A percentile compares a stretch with the other conserved stretches of the same genome.
Evolutionary conservation across 2,113 vertebrate species (phyloP).

Genomic region (Semicossyphus pulcher): DNA sequence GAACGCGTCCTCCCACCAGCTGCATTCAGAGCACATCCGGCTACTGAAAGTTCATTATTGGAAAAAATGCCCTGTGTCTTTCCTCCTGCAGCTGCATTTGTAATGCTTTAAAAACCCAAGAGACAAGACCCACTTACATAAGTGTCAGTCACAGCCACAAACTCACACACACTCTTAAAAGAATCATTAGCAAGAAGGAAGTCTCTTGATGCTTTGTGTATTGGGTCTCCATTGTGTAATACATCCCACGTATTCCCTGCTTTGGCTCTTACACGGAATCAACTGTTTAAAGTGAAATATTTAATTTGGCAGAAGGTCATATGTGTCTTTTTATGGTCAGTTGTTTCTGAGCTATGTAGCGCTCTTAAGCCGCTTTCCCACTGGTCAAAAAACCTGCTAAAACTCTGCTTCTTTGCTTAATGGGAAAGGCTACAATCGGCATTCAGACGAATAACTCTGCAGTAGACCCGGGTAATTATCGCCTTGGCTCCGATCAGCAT

Average conservation of each 20-base stretch:
- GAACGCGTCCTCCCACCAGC: conserved; percentile 63
- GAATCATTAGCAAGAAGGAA: conserved; percentile 14
- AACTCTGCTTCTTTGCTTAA: too few species aligned
- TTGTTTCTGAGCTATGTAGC: background rate
- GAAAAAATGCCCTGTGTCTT: conserved; percentile 30
- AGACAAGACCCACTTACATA: conserved; percentile 47
- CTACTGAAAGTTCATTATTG: conserved; percentile 68
- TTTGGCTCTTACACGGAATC: background rate
- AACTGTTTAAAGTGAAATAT: conserved; percentile 13
- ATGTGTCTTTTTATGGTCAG: background rate
- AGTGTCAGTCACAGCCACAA: conserved; percentile 34
- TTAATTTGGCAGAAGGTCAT: too few species aligned
- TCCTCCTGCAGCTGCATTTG: conserved; percentile 47
- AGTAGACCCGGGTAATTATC: too few species aligned
- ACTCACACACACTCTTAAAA: conserved; percentile 2
- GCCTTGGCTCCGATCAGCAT: too few species aligned
- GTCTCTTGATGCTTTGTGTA: conserved; percentile 10
- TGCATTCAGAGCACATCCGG: conserved; percentile 70
- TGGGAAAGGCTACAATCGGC: too few species aligned
- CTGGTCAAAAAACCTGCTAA: too few species aligned
- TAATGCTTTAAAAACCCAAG: conserved; percentile 46
- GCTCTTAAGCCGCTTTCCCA: too few species aligned
- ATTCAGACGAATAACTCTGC: too few species aligned
- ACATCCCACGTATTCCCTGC: background rate
- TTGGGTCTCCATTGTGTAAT: background rate